These are phyloP conservation scores for Drosophila sordidula DNA, from an alignment of 2,888 invertebrate genomes.

Conservation along the genomic window DNA sequence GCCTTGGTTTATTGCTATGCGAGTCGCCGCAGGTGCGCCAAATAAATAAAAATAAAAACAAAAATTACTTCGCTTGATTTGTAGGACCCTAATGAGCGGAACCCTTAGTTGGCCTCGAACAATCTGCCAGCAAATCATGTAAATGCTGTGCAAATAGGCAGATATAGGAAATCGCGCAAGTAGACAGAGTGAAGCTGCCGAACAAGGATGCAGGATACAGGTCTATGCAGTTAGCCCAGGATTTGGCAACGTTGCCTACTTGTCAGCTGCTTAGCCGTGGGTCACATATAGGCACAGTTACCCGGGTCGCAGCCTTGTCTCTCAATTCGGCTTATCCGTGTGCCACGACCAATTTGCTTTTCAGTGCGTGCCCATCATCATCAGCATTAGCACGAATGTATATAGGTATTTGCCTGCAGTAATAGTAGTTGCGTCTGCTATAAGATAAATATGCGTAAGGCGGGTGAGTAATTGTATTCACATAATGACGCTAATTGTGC, in stretches of 20 bases:
- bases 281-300: conserved; percentile 25
- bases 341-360: conserved; percentile 68
- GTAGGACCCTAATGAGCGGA: conserved; percentile 69
- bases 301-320: conserved; percentile 39
- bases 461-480: conserved; percentile 53
- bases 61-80: conserved; percentile 69
- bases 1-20: conserved; percentile 42
- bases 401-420: conserved; percentile 24
- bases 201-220: neutral
- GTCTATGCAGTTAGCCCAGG: conserved; percentile 40
- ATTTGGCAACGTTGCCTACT: conserved; percentile 58
- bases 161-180: neutral
- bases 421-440: conserved; percentile 42
- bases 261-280: conserved; percentile 69
- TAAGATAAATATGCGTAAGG: conserved; percentile 57
- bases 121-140: conserved; percentile 67
- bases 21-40: conserved; percentile 67
- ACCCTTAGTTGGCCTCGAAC: conserved; percentile 18
- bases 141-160: conserved; percentile 69
- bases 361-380: conserved; percentile 78
- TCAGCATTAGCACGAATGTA: conserved; percentile 70
- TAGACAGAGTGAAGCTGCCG: neutral
- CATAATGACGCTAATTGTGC: conserved; percentile 76
- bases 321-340: conserved; percentile 57
- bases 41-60: conserved; percentile 72